Evolutionary conservation across 2,888 invertebrate species (phyloP).

Genomic region (Diaprepes abbreviatus): DNA sequence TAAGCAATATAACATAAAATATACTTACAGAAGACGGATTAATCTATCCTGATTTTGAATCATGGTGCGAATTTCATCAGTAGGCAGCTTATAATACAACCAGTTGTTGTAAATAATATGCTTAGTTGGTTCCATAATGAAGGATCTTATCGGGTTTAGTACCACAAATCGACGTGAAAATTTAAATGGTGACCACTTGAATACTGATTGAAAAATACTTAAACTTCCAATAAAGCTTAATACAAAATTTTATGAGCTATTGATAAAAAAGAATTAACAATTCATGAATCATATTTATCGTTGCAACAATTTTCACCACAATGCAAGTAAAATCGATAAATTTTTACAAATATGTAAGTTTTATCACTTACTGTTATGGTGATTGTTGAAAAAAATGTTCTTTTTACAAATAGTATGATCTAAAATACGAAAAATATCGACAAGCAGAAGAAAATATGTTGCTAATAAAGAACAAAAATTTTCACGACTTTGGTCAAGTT

Average conservation of each 20-base stretch:
- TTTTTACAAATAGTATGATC: too few species aligned
- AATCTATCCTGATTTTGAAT: background rate
- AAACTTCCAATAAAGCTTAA: background rate
- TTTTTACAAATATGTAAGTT: too few species aligned
- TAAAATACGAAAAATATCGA: too few species aligned
- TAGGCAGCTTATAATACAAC: background rate
- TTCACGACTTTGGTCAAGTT: too few species aligned
- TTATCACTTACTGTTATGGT: too few species aligned
- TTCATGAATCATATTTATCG: slow-evolving; percentile 4
- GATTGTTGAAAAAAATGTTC: too few species aligned
- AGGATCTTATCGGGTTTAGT: too few species aligned
- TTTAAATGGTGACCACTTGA: background rate
- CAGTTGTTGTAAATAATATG: background rate
- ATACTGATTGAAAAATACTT: background rate
- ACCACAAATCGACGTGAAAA: background rate
- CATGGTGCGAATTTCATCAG: background rate
- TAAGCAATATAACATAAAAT: too few species aligned
- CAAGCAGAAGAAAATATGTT: too few species aligned
- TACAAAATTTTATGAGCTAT: background rate
- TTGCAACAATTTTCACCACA: background rate
- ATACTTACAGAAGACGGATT: background rate
- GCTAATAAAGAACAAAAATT: too few species aligned
- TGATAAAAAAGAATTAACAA: slow-evolving; percentile 8
- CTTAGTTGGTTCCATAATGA: background rate
- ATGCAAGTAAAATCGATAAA: too few species aligned